Percentiles rank a stretch among this genome's conserved stretches.
These are phyloP conservation scores for Holocentrus rufus DNA, from an alignment of 2,797 vertebrate species.

Conservation along the genomic window DNA sequence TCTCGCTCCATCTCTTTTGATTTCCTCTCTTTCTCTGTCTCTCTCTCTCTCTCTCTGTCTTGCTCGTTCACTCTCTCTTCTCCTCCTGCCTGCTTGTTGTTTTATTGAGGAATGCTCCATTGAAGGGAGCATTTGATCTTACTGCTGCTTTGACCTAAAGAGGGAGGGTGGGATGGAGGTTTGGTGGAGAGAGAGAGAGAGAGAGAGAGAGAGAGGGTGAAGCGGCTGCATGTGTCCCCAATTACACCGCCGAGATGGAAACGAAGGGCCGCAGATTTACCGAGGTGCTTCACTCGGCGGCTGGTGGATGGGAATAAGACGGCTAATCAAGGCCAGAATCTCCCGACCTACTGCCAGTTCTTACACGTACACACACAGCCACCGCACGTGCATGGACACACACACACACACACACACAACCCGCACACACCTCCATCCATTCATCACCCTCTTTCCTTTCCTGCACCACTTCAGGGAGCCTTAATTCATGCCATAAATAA, in stretches of 20 bases:
- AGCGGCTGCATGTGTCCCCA: slow-evolving; percentile 80
- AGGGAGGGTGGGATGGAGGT: slow-evolving; percentile 26
- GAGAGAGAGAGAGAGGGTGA: slow-evolving; percentile 55
- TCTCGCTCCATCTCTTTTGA: slow-evolving; percentile 52
- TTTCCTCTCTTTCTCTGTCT: slow-evolving; percentile 49
- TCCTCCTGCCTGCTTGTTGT: slow-evolving; percentile 59
- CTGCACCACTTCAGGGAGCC: not conserved
- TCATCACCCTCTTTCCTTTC: slow-evolving; percentile 9
- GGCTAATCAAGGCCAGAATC: slow-evolving; percentile 79
- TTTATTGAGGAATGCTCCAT: slow-evolving; percentile 72
- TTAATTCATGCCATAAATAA: slow-evolving; percentile 18
- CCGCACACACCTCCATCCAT: slow-evolving; percentile 1
- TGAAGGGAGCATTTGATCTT: slow-evolving; percentile 77
- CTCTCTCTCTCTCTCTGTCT: slow-evolving; percentile 2
- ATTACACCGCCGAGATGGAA: slow-evolving; percentile 75
- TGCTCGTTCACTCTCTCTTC: not conserved
- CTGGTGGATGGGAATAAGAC: slow-evolving; percentile 65
- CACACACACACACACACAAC: slow-evolving; percentile 2
- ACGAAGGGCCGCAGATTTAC: slow-evolving; percentile 70
- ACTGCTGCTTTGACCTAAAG: slow-evolving; percentile 71
- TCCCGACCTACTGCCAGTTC: slow-evolving; percentile 59
- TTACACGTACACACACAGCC: slow-evolving; percentile 46
- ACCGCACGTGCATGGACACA: slow-evolving; percentile 31
- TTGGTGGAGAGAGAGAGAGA: slow-evolving; percentile 16
- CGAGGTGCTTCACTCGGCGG: slow-evolving; percentile 64